phyloP scores from a whole-genome alignment of 2,113 vertebrate genomes.

The Stigmatopora argus region DNA sequence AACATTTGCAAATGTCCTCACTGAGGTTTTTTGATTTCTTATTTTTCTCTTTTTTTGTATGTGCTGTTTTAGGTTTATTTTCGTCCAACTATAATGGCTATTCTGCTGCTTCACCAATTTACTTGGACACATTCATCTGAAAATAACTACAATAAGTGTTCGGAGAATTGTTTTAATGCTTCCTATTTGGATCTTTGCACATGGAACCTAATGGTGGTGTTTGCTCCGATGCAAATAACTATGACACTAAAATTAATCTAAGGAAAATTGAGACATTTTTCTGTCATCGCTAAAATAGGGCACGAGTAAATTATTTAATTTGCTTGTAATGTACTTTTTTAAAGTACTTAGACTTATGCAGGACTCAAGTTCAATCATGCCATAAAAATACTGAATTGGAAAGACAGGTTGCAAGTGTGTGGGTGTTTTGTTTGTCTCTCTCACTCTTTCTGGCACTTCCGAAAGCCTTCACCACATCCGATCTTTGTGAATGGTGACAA shows the following conservation, averaged over 20 bases:
- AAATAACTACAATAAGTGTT: slow-evolving; percentile 43
- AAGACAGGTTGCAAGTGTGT: slow-evolving; percentile 54
- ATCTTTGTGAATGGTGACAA: slow-evolving; percentile 48
- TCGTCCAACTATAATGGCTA: slow-evolving; percentile 59
- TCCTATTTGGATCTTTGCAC: slow-evolving; percentile 25
- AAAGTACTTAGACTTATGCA: slow-evolving; percentile 14
- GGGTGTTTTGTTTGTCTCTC: slow-evolving; percentile 52
- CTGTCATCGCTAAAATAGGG: neutral
- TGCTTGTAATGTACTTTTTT: slow-evolving; percentile 18
- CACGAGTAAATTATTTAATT: slow-evolving; percentile 10
- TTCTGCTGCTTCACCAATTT: slow-evolving; percentile 52
- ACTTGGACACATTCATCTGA: slow-evolving; percentile 51
- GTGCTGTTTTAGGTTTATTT: slow-evolving; percentile 25
- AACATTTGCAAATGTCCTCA: slow-evolving; percentile 16
- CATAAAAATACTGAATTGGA: slow-evolving; percentile 51
- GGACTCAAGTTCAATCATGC: slow-evolving; percentile 36
- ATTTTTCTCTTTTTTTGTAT: neutral
- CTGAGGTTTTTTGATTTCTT: neutral
- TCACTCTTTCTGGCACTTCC: slow-evolving; percentile 51
- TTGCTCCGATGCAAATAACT: slow-evolving; percentile 1
- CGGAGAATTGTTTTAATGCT: slow-evolving; percentile 33
- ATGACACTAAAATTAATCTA: neutral
- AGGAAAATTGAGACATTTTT: neutral
- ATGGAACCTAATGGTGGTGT: neutral
- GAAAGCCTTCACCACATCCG: slow-evolving; percentile 64